These are phyloP conservation scores for Diplodus puntazzo DNA, from an alignment of 2,797 vertebrate species.

Conservation along the genomic window DNA sequence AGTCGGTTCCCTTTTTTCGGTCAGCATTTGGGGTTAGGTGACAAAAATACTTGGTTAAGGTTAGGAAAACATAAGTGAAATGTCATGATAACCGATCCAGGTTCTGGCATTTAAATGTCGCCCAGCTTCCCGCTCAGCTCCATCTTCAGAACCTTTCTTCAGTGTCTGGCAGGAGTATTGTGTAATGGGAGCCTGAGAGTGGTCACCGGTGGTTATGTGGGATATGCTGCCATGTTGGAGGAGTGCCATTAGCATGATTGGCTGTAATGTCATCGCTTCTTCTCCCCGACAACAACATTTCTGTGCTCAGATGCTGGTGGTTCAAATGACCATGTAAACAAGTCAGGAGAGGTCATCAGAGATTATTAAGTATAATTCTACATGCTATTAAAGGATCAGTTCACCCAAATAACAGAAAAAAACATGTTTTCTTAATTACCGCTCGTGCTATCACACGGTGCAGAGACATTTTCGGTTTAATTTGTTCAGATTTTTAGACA, in stretches of 20 bases:
- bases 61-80: neutral
- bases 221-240: slow-evolving; percentile 40
- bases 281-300: slow-evolving; percentile 55
- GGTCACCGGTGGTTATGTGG: slow-evolving; percentile 23
- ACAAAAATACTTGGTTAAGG: neutral
- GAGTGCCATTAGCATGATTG: slow-evolving; percentile 25
- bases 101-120: neutral
- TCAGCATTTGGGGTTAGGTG: no score
- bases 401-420: neutral
- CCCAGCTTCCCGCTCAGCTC: neutral
- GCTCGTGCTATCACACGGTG: fast-evolving
- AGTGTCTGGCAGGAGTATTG: slow-evolving; percentile 3
- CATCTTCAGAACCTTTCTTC: neutral
- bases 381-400: slow-evolving; percentile 1
- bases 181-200: slow-evolving; percentile 18
- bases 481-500: neutral
- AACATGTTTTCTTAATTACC: neutral
- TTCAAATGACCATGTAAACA: slow-evolving; percentile 56
- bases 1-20: no score
- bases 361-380: slow-evolving; percentile 7
- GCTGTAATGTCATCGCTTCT: slow-evolving; percentile 48
- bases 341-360: slow-evolving; percentile 31
- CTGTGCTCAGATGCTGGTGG: slow-evolving; percentile 15
- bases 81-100: neutral
- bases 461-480: neutral